These are phyloP conservation scores for Craseonycteris thonglongyai DNA, from an alignment of 2,113 vertebrate genomes.

Conservation along the genomic window DNA sequence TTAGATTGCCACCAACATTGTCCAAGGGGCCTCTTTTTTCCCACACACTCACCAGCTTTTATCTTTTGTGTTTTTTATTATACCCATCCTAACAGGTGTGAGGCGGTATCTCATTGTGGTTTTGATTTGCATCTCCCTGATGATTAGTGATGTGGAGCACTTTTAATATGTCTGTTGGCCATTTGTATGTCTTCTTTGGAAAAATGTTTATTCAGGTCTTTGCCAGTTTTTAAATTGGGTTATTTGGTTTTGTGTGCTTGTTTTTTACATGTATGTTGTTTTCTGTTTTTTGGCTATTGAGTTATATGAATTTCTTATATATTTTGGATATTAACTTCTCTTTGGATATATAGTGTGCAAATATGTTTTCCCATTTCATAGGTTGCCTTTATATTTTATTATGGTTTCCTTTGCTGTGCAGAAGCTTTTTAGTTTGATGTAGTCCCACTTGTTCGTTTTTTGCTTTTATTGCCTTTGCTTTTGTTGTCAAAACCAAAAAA, in stretches of 20 bases:
- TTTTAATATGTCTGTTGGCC: background rate
- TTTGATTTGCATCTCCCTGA: background rate
- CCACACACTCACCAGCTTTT: background rate
- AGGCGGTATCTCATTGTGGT: background rate
- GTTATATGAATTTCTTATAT: background rate
- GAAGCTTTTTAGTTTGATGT: background rate
- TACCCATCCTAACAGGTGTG: background rate
- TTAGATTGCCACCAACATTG: background rate
- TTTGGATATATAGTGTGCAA: background rate
- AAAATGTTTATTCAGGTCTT: background rate
- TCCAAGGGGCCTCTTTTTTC: background rate
- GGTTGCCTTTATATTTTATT: background rate
- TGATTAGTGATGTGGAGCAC: background rate
- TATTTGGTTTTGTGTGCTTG: background rate
- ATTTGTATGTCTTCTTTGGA: background rate
- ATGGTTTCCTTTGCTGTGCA: background rate
- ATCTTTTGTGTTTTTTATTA: background rate
- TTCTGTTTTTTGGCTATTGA: background rate
- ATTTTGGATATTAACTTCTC: background rate
- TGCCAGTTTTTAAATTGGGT: background rate
- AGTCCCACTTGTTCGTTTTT: background rate
- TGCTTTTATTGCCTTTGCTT: background rate
- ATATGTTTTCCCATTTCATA: background rate
- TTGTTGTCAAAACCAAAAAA: background rate
- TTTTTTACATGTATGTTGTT: background rate